Evolutionary conservation across 2,113 vertebrate genomes (phyloP).

Genomic region (Limanda limanda): DNA sequence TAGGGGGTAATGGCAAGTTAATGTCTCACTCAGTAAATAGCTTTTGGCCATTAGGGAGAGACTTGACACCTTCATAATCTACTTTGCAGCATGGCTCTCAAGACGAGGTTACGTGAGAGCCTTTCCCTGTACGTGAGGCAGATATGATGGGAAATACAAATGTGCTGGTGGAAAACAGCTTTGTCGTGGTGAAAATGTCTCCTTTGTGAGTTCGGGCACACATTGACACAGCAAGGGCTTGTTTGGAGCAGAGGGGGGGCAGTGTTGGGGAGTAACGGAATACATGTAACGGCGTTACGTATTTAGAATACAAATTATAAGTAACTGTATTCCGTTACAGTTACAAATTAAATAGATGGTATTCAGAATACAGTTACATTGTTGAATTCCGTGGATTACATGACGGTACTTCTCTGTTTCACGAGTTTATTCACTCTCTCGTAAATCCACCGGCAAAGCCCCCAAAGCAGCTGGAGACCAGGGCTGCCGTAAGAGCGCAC

Average conservation of each 20-base stretch:
- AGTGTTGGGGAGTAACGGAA: too few species aligned
- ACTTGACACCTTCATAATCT: slow-evolving; percentile 59
- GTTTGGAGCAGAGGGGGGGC: neutral
- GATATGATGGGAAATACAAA: slow-evolving; percentile 11
- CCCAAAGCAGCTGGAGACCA: too few species aligned
- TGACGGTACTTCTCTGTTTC: too few species aligned
- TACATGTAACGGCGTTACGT: too few species aligned
- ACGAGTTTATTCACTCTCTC: too few species aligned
- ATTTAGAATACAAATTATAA: too few species aligned
- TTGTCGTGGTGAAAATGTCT: slow-evolving; percentile 9
- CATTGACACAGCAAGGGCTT: slow-evolving; percentile 7
- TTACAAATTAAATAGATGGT: too few species aligned
- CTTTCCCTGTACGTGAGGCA: neutral
- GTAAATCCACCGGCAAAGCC: too few species aligned
- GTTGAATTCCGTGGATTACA: too few species aligned
- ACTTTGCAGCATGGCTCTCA: slow-evolving; percentile 10
- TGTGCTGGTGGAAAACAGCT: slow-evolving; percentile 19
- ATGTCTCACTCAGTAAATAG: slow-evolving; percentile 65
- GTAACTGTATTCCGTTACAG: too few species aligned
- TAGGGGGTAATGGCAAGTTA: slow-evolving; percentile 70
- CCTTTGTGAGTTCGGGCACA: neutral
- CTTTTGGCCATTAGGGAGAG: slow-evolving; percentile 48
- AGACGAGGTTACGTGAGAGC: slow-evolving; percentile 45
- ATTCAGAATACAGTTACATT: too few species aligned
- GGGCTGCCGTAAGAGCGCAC: too few species aligned